Percentiles rank a stretch among this genome's conserved stretches.
Evolutionary conservation across 2,113 vertebrate genomes (phyloP).

Genomic region (Mastomys natalensis): DNA sequence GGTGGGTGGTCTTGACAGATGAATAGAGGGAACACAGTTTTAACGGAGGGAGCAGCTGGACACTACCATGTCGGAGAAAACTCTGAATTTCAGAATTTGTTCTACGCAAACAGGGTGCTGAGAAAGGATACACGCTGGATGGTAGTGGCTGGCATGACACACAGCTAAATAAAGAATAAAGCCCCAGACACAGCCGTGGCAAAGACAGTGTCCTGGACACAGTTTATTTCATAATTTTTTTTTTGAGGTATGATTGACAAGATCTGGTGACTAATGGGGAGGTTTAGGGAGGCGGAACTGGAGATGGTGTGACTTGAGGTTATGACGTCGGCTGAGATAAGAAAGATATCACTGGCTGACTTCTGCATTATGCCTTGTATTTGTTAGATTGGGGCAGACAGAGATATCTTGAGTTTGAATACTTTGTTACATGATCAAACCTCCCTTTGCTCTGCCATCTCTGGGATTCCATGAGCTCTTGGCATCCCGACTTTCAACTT

Average conservation of each 20-base stretch:
- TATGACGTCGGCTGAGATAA: background rate
- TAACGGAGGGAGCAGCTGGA: background rate
- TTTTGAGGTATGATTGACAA: background rate
- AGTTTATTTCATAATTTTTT: background rate
- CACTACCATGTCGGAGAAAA: background rate
- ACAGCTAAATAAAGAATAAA: background rate
- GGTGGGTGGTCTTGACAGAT: background rate
- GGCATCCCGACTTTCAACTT: background rate
- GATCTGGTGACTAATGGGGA: background rate
- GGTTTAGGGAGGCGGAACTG: background rate
- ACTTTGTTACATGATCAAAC: background rate
- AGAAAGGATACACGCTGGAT: background rate
- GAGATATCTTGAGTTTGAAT: constrained; percentile 19
- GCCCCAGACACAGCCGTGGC: background rate
- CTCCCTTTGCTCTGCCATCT: background rate
- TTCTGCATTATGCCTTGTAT: background rate
- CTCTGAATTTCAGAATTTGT: background rate
- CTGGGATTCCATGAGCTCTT: background rate
- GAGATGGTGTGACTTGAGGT: background rate
- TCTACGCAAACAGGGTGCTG: background rate
- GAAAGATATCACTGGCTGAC: background rate
- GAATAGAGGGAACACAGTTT: background rate
- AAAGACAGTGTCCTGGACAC: background rate
- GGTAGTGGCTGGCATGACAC: background rate
- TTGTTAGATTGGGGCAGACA: constrained; percentile 12